phyloP scores from a whole-genome alignment of 2,113 vertebrate genomes.

The Sinocyclocheilus rhinocerous region DNA sequence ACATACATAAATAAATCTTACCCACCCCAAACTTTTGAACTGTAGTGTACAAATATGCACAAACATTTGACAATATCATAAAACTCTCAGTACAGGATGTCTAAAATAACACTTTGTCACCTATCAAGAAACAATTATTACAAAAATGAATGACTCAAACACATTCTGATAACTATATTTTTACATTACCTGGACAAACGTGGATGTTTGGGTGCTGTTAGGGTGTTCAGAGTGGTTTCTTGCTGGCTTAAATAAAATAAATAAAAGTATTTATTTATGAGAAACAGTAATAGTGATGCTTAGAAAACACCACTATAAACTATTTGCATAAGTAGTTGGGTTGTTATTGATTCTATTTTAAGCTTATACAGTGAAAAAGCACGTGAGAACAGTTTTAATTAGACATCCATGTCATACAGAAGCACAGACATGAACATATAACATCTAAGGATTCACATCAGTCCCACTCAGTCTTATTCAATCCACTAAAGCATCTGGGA shows the following conservation, averaged over 20 bases:
- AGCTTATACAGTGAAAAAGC: background rate
- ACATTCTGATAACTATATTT: background rate
- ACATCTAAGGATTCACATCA: background rate
- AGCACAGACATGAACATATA: constrained; percentile 8
- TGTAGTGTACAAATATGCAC: background rate
- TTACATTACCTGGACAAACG: background rate
- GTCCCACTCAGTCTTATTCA: background rate
- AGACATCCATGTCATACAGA: background rate
- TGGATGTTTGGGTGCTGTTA: background rate
- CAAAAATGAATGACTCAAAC: background rate
- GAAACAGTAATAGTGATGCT: background rate
- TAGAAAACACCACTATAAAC: background rate
- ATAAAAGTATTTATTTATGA: background rate
- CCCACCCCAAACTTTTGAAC: background rate
- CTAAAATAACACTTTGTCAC: background rate
- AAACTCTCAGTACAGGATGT: background rate
- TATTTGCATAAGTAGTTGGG: background rate
- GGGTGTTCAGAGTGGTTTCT: background rate
- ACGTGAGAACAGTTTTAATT: background rate
- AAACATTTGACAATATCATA: background rate
- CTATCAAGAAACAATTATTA: background rate
- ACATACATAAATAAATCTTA: no score
- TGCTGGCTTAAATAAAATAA: background rate
- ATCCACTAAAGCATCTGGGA: constrained; percentile 20
- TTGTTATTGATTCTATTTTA: background rate